Evolutionary conservation across 2,113 vertebrate species (phyloP).

Genomic region (zebrafish (Danio rerio)): DNA sequence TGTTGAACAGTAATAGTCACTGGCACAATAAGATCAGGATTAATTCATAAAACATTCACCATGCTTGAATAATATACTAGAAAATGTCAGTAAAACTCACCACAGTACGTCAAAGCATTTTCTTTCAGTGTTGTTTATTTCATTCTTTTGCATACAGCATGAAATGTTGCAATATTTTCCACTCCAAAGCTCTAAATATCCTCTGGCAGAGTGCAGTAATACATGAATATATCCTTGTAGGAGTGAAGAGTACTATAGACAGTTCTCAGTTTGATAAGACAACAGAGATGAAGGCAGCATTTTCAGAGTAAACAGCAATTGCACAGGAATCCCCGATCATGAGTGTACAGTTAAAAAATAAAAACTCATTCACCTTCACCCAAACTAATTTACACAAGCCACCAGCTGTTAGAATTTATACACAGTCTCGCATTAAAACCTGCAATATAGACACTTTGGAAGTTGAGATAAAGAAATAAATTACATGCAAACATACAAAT

Average conservation of each 20-base stretch:
- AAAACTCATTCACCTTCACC: neutral
- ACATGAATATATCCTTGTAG: neutral
- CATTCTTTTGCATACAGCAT: constrained; percentile 12
- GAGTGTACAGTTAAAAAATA: constrained; percentile 23
- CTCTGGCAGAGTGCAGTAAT: no score
- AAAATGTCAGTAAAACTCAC: neutral
- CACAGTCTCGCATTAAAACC: constrained; percentile 12
- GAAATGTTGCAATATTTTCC: constrained; percentile 18
- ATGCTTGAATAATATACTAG: neutral
- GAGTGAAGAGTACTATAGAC: neutral
- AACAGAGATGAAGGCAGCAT: constrained; percentile 14
- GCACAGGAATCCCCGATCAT: constrained; percentile 31
- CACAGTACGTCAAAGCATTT: neutral
- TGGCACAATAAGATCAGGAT: no score
- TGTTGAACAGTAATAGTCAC: no score
- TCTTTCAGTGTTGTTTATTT: constrained; percentile 21
- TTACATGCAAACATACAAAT: constrained; percentile 48
- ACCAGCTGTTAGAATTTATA: neutral
- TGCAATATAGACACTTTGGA: neutral
- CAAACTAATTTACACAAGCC: constrained; percentile 2
- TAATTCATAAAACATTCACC: neutral
- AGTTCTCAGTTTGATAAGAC: constrained; percentile 17
- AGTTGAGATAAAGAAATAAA: constrained; percentile 47
- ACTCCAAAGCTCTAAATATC: constrained; percentile 8
- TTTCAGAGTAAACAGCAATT: constrained; percentile 28